Conservation (phyloP, 2,888 invertebrate genomes). For the Abscondita cerata region DNA sequence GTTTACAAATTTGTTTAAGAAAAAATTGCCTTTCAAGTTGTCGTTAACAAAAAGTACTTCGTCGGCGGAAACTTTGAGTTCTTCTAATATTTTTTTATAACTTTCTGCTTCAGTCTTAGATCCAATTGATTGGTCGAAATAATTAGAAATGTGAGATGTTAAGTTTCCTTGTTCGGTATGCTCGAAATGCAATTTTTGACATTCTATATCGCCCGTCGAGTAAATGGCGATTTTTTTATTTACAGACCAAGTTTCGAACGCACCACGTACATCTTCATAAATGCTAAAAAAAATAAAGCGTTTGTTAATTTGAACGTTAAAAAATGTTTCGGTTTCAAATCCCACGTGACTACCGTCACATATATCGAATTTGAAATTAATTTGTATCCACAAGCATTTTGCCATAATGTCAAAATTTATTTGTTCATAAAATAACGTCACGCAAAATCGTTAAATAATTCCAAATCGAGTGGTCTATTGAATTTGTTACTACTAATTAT, state of each 20-base stretch:
- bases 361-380: too few species aligned
- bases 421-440: too few species aligned
- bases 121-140: constrained; percentile 89
- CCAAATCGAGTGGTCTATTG: too few species aligned
- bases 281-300: constrained; percentile 82
- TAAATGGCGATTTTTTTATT: constrained; percentile 79
- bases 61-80: constrained; percentile 68
- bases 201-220: constrained; percentile 90
- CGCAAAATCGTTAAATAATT: too few species aligned
- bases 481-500: too few species aligned
- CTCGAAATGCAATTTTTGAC: constrained; percentile 87
- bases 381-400: too few species aligned
- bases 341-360: too few species aligned
- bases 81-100: constrained; percentile 77
- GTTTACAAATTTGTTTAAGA: not conserved
- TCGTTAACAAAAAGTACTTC: constrained; percentile 89
- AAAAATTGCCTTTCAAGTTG: constrained; percentile 71
- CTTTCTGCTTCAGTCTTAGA: constrained; percentile 79
- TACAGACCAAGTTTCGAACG: constrained; percentile 75
- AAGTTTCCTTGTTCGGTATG: constrained; percentile 81
- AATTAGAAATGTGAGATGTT: constrained; percentile 72
- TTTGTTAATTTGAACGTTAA: too few species aligned
- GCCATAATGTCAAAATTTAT: too few species aligned
- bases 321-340: too few species aligned
- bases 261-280: constrained; percentile 82